Conservation (phyloP, 2,888 invertebrate genomes). For the Drosophila merina region DNA sequence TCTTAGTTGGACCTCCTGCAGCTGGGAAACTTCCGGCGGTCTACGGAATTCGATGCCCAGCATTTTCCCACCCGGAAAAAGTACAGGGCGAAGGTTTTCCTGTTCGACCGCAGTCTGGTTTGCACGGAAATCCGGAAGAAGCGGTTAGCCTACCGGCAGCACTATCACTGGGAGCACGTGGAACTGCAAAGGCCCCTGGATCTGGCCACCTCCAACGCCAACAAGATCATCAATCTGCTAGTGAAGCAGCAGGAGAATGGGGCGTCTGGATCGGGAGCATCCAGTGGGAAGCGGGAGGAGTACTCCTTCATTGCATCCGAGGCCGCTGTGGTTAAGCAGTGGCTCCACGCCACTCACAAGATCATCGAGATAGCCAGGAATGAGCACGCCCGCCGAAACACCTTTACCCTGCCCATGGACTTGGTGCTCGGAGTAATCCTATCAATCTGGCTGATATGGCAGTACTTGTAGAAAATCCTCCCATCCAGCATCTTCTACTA, state of each 20-base stretch:
- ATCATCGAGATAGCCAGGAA: conserved; percentile 75
- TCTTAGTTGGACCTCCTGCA: conserved; percentile 77
- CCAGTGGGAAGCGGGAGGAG: conserved; percentile 67
- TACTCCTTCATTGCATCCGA: conserved; percentile 77
- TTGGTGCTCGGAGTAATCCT: conserved; percentile 71
- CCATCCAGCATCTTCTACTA: background rate
- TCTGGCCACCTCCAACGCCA: conserved; percentile 62
- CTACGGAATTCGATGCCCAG: conserved; percentile 82
- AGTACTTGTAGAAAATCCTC: conserved; percentile 70
- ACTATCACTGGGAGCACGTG: conserved; percentile 80
- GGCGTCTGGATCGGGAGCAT: background rate
- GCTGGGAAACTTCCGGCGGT: conserved; percentile 81
- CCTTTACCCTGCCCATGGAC: conserved; percentile 81
- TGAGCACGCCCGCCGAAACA: conserved; percentile 68
- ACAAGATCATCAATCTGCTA: conserved; percentile 76
- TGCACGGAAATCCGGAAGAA: conserved; percentile 82
- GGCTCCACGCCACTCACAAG: conserved; percentile 77
- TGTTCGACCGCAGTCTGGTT: conserved; percentile 82
- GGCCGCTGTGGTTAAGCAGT: conserved; percentile 77
- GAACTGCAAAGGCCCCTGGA: conserved; percentile 76
- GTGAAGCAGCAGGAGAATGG: conserved; percentile 56
- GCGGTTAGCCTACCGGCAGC: conserved; percentile 80
- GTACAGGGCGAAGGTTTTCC: conserved; percentile 81
- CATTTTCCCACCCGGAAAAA: conserved; percentile 81
- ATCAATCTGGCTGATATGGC: conserved; percentile 81